Base-by-base conservation (phyloP, 2,797 vertebrate species). In the Austrolebias charrua region DNA sequence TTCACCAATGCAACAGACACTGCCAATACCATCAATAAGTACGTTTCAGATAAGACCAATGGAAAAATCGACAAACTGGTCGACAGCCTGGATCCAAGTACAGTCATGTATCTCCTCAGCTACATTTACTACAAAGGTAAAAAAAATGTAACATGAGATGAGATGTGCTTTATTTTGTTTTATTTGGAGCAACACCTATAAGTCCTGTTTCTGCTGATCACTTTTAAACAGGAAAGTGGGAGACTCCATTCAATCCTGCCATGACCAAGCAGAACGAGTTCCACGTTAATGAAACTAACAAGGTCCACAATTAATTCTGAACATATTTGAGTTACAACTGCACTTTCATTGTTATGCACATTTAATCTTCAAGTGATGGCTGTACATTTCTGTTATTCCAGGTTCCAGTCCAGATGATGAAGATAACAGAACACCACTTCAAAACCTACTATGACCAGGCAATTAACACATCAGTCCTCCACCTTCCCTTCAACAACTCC, bases 51-150 rank as follows among this genome's bases (percentile, higher is more conserved):
- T 63, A 95, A 94, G 91, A 98, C 97, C 0, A 82, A 90, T 0
- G 95, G 94, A 28, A 96, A 94, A 87, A 95, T 99, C 57, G 73
- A 78, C 5, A 83, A 95, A 47, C 80, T 97, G 40, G 42, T 97
- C 10, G 81, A 84, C 10, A 74, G 42, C 18, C 78, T 98, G 68
- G 87, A 93, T 69, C 65, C 85, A 15, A 58, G 45, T 16, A 95
- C 94, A 1, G 53, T 94, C 77, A 92, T 98, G 91, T 89, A 94
- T 68, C 92, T 98, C 31, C 57, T 94, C 71, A 96, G 94, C 70
- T 95, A 92, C 77, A 91, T 97, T 78, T 94, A 94, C 85, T 95
- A 94, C 76, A 95, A 91, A 64, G 97, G 96, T 98, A 93, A 93
- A 11, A 46, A 24, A 24, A 24, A 24, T 4, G 10, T 58, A 4